These are phyloP conservation scores for Coelopa pilipes DNA, from an alignment of 2,888 invertebrate genomes.

Conservation along the genomic window DNA sequence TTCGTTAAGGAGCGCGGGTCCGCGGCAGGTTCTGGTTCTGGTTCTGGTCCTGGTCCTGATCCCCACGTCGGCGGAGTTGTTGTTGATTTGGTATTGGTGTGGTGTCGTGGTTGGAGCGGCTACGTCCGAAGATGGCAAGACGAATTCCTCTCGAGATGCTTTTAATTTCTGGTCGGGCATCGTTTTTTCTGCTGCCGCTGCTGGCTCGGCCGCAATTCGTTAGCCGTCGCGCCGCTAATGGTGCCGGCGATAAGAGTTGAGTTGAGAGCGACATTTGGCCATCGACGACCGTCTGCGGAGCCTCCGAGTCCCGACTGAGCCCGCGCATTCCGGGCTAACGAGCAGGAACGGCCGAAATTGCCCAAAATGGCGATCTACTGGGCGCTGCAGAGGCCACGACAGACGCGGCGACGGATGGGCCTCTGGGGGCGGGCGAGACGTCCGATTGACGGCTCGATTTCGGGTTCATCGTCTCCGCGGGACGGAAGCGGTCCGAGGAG, in stretches of 20 bases:
- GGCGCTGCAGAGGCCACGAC: too few species aligned
- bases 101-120: slow-evolving; percentile 10
- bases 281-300: too few species aligned
- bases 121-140: slow-evolving; percentile 48
- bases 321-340: slow-evolving; percentile 4
- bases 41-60: too few species aligned
- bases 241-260: slow-evolving; percentile 10
- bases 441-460: too few species aligned
- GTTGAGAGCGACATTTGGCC: too few species aligned
- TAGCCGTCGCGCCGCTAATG: slow-evolving; percentile 49
- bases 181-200: slow-evolving; percentile 37
- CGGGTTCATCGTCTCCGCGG: too few species aligned
- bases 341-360: not conserved
- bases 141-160: slow-evolving; percentile 62
- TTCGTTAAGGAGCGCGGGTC: slow-evolving; percentile 54
- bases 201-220: slow-evolving; percentile 47
- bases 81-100: slow-evolving; percentile 42
- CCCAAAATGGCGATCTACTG: too few species aligned
- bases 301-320: too few species aligned
- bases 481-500: too few species aligned
- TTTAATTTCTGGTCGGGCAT: slow-evolving; percentile 39
- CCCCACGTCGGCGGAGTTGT: slow-evolving; percentile 17
- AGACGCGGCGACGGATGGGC: too few species aligned
- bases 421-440: too few species aligned
- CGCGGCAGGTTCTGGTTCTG: too few species aligned